Evolutionary conservation across 2,113 vertebrate genomes (phyloP).

Genomic region (Sisor rabdophorus): DNA sequence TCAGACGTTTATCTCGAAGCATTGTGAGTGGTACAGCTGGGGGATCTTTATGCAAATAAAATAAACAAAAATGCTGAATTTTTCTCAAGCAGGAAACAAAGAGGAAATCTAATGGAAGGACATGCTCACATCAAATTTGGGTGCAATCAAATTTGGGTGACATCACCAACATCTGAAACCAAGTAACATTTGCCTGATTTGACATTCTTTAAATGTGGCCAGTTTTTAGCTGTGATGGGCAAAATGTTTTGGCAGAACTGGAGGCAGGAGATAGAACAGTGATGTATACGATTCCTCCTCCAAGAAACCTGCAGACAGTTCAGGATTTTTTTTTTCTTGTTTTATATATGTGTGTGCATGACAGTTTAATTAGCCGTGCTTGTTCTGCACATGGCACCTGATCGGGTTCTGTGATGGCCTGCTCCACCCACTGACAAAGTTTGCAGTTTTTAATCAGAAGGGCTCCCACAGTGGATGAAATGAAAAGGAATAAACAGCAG

Average conservation of each 20-base stretch:
- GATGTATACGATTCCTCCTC: slow-evolving; percentile 30
- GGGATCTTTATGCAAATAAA: slow-evolving; percentile 28
- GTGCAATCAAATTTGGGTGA: slow-evolving; percentile 10
- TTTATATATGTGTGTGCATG: slow-evolving; percentile 38
- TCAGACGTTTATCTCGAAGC: slow-evolving; percentile 46
- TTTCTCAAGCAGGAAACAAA: slow-evolving; percentile 7
- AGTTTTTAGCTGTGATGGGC: slow-evolving; percentile 32
- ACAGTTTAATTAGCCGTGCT: slow-evolving; percentile 67
- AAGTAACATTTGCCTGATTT: slow-evolving; percentile 11
- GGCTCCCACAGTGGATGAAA: slow-evolving; percentile 17
- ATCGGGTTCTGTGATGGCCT: slow-evolving; percentile 25
- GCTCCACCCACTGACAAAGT: slow-evolving; percentile 61
- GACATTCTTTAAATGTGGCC: slow-evolving; percentile 12
- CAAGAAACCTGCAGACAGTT: slow-evolving; percentile 23
- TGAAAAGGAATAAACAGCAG: slow-evolving; percentile 37
- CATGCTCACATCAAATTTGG: background rate
- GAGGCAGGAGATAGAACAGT: slow-evolving; percentile 18
- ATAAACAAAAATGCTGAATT: slow-evolving; percentile 21
- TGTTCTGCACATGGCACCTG: slow-evolving; percentile 27
- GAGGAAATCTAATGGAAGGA: slow-evolving; percentile 6
- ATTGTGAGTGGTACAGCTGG: slow-evolving; percentile 46
- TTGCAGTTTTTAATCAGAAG: slow-evolving; percentile 65
- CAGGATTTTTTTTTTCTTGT: slow-evolving; percentile 33
- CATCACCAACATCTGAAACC: slow-evolving; percentile 27
- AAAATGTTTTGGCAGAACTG: slow-evolving; percentile 28